Evolutionary conservation across 1,140 invertebrate species (phyloP).

Genomic region (Hirudo medicinalis): DNA sequence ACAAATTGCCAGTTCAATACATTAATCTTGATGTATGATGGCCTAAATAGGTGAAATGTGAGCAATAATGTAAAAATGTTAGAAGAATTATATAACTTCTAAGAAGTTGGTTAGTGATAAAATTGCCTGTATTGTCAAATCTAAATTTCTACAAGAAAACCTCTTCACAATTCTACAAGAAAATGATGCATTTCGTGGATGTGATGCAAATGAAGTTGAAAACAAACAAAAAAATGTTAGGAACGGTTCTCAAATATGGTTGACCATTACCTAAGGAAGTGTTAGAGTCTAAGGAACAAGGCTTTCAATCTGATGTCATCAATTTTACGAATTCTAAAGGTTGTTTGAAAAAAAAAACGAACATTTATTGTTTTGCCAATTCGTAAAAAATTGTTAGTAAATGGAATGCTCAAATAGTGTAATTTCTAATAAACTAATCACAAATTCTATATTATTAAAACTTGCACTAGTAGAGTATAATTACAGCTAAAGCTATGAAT

Average conservation of each 20-base stretch:
- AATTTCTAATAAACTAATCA: neutral
- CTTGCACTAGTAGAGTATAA: neutral
- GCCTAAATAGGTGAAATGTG: neutral
- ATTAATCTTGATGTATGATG: neutral
- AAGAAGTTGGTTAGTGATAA: neutral
- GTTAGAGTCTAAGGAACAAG: constrained; percentile 4
- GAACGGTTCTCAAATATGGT: neutral
- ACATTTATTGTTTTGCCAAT: neutral
- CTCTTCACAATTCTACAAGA: neutral
- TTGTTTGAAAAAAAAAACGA: neutral
- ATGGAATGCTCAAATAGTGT: neutral
- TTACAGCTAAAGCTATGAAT: too few species aligned
- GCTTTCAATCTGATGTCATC: constrained; percentile 17
- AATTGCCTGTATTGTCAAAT: neutral
- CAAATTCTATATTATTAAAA: neutral
- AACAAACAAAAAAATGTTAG: neutral
- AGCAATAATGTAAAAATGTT: neutral
- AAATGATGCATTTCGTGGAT: neutral
- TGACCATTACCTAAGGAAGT: constrained; percentile 1
- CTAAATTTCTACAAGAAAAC: neutral
- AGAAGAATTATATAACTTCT: neutral
- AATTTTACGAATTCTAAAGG: constrained; percentile 18
- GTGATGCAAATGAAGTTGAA: neutral
- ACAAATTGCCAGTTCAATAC: neutral
- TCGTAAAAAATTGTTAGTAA: neutral